Base-by-base conservation (phyloP, 2,113 vertebrate genomes). In the Prunella fulvescens region DNA sequence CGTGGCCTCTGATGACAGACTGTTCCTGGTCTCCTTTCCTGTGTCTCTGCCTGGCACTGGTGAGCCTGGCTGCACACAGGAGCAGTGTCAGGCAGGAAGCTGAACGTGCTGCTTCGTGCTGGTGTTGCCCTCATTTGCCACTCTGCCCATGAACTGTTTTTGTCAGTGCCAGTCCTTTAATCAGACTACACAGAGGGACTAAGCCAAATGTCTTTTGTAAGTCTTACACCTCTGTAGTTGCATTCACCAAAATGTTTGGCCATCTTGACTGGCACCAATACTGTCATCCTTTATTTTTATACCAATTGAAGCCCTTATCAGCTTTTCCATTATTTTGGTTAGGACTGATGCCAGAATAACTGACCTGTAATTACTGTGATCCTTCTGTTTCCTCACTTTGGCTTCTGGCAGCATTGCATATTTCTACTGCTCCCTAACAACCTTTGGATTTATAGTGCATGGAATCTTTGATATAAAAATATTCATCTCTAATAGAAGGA, bases 291-390 rank as follows among this genome's bases (percentile, higher is more conserved):
- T 90, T 70, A 51, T 86, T 90, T 92, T 82, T 83, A 26, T 70
- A 50, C 60, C 82, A 78, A 64, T 51, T 84, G 72, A 92, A 86
- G 45, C 20, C n/a, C 44, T 80, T 92, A 93, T 93, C 79, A 85
- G 39, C 72, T 84, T 93, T 90, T 57, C 90, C 39, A 56, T 81
- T 92, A 40, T 62, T 95, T 92, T 81, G 9, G 47, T 78, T 66
- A 48, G 82, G 85, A 83, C 40, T 48, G 51, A 56, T 88, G 93
- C 88, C 90, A 92, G 64, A 51, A 31, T 90, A 83, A 81, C 51
- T 92, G 90, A 82, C 85, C 93, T 95, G 67, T 92, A 86, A 88
- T 81, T 94, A 86, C 56, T 58, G 39, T 35, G 81, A 58, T 86
- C 62, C 24, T 88, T 88, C 88, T 86, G 67, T 79, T 94, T 88